A percentile compares a stretch with the other conserved stretches of the same genome.
phyloP scores from a whole-genome alignment of 2,888 invertebrate genomes.

The Lycaena phlaeas region DNA sequence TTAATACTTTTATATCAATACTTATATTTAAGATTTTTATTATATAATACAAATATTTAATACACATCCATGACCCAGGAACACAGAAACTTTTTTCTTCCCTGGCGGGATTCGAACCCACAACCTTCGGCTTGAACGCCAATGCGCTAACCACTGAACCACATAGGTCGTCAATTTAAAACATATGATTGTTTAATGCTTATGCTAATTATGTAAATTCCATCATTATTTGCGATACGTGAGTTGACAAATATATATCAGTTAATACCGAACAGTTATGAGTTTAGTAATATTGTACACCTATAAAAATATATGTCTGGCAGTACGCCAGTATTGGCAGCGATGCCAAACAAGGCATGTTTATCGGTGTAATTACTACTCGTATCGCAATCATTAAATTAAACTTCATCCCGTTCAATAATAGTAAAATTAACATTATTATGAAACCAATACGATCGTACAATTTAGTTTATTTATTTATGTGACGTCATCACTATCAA shows the following conservation, averaged over 20 bases:
- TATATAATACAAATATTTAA: no score
- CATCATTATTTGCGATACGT: not conserved
- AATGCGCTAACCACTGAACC: no score
- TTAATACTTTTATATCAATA: no score
- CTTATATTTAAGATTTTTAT: no score
- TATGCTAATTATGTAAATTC: no score
- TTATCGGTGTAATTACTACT: constrained; percentile 19
- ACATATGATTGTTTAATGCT: no score
- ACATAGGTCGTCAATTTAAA: no score
- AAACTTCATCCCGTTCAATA: constrained; percentile 7
- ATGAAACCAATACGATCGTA: not conserved
- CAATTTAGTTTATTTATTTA: not conserved
- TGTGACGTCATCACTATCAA: no score
- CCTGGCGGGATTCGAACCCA: no score
- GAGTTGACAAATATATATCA: not conserved
- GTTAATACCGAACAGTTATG: constrained; percentile 1
- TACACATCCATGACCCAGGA: no score
- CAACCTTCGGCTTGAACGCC: no score
- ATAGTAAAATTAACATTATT: constrained; percentile 3
- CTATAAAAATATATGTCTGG: constrained; percentile 14
- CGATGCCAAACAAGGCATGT: constrained; percentile 20
- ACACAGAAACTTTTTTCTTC: no score
- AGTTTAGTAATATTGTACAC: constrained; percentile 10
- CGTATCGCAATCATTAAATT: constrained; percentile 14
- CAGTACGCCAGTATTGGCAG: constrained; percentile 22